phyloP scores from a whole-genome alignment of 1,140 invertebrate species.

The Scaptomyza hsui region DNA sequence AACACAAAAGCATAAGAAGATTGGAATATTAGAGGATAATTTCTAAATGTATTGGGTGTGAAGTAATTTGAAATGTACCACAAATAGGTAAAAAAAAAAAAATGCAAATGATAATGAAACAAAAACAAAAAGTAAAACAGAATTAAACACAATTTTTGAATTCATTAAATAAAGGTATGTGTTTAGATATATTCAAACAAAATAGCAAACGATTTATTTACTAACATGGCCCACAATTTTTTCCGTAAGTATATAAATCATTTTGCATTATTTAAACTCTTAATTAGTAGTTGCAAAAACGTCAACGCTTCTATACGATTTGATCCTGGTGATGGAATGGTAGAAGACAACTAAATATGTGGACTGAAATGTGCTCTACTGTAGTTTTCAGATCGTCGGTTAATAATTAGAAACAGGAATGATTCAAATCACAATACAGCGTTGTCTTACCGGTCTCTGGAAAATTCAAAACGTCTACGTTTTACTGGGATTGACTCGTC shows the following conservation, averaged over 20 bases:
- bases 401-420: no score
- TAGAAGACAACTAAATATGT: no score
- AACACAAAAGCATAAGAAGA: conserved; percentile 41
- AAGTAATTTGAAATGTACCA: conserved; percentile 65
- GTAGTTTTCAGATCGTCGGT: no score
- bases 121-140: conserved; percentile 63
- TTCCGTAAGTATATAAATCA: background rate
- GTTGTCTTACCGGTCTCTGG: no score
- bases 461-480: no score
- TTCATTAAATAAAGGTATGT: conserved; percentile 83
- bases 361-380: no score
- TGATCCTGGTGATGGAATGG: no score
- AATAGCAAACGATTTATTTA: conserved; percentile 23
- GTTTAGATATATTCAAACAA: conserved; percentile 82
- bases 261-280: no score
- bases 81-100: conserved; percentile 35
- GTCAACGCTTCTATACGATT: no score
- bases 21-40: conserved; percentile 44
- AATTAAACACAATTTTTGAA: conserved; percentile 83
- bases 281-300: no score
- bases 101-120: conserved; percentile 42
- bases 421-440: no score
- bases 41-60: conserved; percentile 59
- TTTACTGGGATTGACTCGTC: no score
- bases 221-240: background rate